phyloP scores from a whole-genome alignment of 2,797 vertebrate genomes.

The Acanthopagrus latus region DNA sequence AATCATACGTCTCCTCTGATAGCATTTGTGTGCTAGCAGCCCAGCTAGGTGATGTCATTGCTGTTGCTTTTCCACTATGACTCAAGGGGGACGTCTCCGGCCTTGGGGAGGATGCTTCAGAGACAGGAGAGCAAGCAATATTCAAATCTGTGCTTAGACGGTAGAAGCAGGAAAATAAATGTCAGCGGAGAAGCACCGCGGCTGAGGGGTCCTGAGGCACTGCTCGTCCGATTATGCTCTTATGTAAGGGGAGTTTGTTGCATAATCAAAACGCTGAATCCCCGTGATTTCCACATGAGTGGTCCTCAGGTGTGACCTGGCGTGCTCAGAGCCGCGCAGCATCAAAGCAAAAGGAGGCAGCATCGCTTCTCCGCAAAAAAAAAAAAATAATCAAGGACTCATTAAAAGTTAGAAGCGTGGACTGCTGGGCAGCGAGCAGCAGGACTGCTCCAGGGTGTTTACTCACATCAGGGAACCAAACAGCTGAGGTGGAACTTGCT shows the following conservation, averaged over 20 bases:
- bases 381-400: constrained; percentile 35
- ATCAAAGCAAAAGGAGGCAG: constrained; percentile 27
- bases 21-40: constrained; percentile 40
- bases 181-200: constrained; percentile 33
- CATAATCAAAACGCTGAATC: constrained; percentile 68
- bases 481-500: constrained; percentile 56
- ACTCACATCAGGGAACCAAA: constrained; percentile 37
- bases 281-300: constrained; percentile 56
- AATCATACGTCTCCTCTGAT: constrained; percentile 19
- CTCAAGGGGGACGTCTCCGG: constrained; percentile 34
- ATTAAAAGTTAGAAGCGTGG: constrained; percentile 65
- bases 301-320: constrained; percentile 69
- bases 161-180: constrained; percentile 8
- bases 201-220: constrained; percentile 57
- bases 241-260: constrained; percentile 70
- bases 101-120: constrained; percentile 29
- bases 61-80: constrained; percentile 41
- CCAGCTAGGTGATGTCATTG: constrained; percentile 48
- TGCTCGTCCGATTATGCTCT: constrained; percentile 64
- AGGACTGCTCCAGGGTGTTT: constrained; percentile 57
- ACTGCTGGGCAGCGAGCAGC: constrained; percentile 46
- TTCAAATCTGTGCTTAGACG: constrained; percentile 35
- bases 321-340: constrained; percentile 31
- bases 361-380: constrained; percentile 14
- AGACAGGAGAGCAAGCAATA: constrained; percentile 54